Evolutionary conservation across 2,888 invertebrate genomes (phyloP).

Genomic region (Mesochorus sp.): DNA sequence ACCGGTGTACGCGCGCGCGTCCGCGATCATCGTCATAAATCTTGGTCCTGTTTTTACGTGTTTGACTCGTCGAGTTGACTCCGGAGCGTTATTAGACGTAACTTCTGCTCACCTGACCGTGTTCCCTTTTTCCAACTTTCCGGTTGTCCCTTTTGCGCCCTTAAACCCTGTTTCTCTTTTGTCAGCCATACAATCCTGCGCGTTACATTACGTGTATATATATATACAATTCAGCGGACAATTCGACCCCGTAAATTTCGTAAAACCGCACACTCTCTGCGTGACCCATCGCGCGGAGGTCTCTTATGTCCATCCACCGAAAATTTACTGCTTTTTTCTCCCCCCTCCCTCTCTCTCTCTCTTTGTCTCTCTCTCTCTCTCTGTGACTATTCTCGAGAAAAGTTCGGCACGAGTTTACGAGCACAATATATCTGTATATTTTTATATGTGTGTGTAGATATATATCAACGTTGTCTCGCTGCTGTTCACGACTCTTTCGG

Average conservation of each 20-base stretch:
- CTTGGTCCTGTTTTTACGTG: constrained; percentile 78
- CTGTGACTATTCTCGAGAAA: constrained; percentile 35
- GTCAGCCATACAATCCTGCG: constrained; percentile 5
- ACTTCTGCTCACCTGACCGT: constrained; percentile 72
- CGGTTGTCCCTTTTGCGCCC: constrained; percentile 24
- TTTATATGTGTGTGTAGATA: neutral
- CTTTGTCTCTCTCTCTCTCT: no score
- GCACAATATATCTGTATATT: neutral
- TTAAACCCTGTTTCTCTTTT: neutral
- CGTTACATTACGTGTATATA: neutral
- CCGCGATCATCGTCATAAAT: constrained; percentile 74
- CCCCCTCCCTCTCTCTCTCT: no score
- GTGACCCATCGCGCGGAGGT: constrained; percentile 33
- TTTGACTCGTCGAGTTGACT: constrained; percentile 73
- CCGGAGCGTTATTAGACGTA: constrained; percentile 74
- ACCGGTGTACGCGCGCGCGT: constrained; percentile 34
- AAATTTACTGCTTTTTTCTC: constrained; percentile 49
- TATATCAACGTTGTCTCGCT: neutral
- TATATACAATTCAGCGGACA: constrained; percentile 13
- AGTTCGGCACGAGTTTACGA: constrained; percentile 32
- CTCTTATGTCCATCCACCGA: constrained; percentile 44
- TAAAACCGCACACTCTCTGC: constrained; percentile 43
- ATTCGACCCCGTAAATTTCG: constrained; percentile 47
- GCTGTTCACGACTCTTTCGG: constrained; percentile 23
- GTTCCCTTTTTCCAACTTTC: constrained; percentile 71